These are phyloP conservation scores for Sebastes matsubarae DNA, from an alignment of 2,797 vertebrate species.

Conservation along the genomic window DNA sequence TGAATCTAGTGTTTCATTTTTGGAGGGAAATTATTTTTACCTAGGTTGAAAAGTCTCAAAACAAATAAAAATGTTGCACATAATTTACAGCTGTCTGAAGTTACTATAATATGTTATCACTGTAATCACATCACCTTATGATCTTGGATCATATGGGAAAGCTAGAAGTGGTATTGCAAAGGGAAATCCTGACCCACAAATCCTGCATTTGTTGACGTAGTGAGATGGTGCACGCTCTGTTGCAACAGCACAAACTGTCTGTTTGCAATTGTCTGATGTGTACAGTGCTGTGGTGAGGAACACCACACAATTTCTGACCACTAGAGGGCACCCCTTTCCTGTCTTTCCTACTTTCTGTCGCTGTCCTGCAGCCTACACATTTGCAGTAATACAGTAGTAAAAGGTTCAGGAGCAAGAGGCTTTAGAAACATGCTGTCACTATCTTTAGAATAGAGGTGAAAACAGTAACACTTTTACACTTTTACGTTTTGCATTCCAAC, in stretches of 20 bases:
- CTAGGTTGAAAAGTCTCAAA: neutral
- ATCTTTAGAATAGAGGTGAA: neutral
- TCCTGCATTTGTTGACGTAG: neutral
- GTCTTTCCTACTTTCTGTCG: neutral
- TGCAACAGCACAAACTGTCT: too few relatives aligned
- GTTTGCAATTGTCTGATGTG: too few relatives aligned
- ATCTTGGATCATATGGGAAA: neutral
- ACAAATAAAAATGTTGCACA: neutral
- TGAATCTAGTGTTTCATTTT: neutral
- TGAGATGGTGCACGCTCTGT: too few relatives aligned
- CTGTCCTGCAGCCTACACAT: neutral
- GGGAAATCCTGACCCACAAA: neutral
- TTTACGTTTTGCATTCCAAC: too few relatives aligned
- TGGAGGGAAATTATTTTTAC: too few relatives aligned
- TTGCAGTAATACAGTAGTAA: neutral
- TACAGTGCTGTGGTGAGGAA: neutral
- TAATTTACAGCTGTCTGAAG: neutral
- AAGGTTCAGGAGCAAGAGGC: neutral
- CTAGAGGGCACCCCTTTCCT: slow-evolving; percentile 9
- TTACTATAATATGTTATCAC: neutral
- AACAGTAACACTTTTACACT: neutral
- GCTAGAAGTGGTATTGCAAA: neutral
- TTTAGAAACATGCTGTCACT: neutral
- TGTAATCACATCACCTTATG: neutral
- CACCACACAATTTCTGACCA: neutral